Conservation (phyloP, 2,113 vertebrate species). For the Morone saxatilis region DNA sequence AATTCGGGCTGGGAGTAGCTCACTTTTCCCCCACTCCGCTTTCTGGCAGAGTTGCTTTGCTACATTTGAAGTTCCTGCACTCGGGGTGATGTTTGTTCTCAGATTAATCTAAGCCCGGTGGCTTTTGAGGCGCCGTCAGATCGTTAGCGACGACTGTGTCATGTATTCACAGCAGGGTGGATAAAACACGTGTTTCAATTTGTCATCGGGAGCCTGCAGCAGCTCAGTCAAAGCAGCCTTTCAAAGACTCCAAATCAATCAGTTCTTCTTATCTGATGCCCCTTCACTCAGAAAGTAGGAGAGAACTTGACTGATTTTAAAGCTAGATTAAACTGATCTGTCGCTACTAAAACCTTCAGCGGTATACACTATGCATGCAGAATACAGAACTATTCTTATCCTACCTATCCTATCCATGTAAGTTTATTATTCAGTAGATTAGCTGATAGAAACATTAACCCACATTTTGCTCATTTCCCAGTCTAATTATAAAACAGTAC, state of each 20-base stretch:
- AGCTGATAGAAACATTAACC: conserved; percentile 34
- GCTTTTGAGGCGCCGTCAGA: conserved; percentile 66
- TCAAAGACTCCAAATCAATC: conserved; percentile 67
- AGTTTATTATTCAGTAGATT: conserved; percentile 28
- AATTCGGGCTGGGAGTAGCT: conserved; percentile 11
- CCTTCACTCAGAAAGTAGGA: conserved; percentile 56
- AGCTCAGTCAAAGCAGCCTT: conserved; percentile 57
- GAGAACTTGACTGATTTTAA: conserved; percentile 52
- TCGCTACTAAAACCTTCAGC: conserved; percentile 5
- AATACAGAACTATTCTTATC: background rate
- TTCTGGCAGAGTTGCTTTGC: conserved; percentile 4
- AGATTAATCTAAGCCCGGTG: conserved; percentile 66
- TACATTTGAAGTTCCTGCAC: conserved; percentile 59
- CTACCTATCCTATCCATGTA: conserved; percentile 15
- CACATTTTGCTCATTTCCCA: conserved; percentile 38
- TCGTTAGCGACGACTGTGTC: conserved; percentile 68
- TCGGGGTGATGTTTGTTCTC: conserved; percentile 69
- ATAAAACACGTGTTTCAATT: conserved; percentile 71
- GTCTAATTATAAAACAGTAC: conserved; percentile 49
- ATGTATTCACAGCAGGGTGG: conserved; percentile 67
- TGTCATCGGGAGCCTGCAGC: conserved; percentile 67
- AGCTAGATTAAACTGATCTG: conserved; percentile 52
- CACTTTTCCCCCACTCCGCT: background rate
- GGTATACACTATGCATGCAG: background rate
- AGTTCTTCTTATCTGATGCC: conserved; percentile 68